Evolutionary conservation across 2,797 vertebrate genomes (phyloP).

Genomic region (Periophthalmus magnuspinnatus): DNA sequence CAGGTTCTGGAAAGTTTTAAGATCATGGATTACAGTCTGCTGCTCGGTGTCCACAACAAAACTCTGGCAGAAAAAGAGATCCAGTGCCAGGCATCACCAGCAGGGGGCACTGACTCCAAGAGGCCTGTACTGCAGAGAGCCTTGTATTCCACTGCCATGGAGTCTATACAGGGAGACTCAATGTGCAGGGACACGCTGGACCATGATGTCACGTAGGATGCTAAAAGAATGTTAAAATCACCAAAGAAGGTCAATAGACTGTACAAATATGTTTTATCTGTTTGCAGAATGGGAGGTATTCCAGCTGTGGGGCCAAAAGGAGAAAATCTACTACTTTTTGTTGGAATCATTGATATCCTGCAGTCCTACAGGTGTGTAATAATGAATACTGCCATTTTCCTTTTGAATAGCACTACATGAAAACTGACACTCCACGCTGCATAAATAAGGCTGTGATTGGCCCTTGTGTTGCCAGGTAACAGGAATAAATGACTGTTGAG

Average conservation of each 20-base stretch:
- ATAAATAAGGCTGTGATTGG: background rate
- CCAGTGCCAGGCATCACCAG: conserved; percentile 83
- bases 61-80: conserved; percentile 86
- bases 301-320: conserved; percentile 89
- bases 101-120: conserved; percentile 82
- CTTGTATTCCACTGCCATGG: conserved; percentile 95
- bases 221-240: background rate
- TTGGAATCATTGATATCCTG: conserved; percentile 96
- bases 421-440: conserved; percentile 1
- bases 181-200: conserved; percentile 87
- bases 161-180: conserved; percentile 94
- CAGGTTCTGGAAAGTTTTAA: conserved; percentile 95
- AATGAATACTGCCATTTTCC: background rate
- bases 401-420: background rate
- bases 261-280: conserved; percentile 12
- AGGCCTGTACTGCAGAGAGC: conserved; percentile 87
- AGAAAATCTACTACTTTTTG: conserved; percentile 89
- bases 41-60: conserved; percentile 93
- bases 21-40: conserved; percentile 98
- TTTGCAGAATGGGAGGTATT: conserved; percentile 92
- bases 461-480: conserved; percentile 27
- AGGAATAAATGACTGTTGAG: conserved; percentile 8
- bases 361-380: conserved; percentile 90
- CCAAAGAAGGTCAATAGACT: background rate
- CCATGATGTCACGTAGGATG: conserved; percentile 88